Percentiles rank a stretch among this genome's conserved stretches.
These are phyloP conservation scores for Sphaerophoria rueppellii DNA, from an alignment of 2,888 invertebrate genomes.

Conservation along the genomic window DNA sequence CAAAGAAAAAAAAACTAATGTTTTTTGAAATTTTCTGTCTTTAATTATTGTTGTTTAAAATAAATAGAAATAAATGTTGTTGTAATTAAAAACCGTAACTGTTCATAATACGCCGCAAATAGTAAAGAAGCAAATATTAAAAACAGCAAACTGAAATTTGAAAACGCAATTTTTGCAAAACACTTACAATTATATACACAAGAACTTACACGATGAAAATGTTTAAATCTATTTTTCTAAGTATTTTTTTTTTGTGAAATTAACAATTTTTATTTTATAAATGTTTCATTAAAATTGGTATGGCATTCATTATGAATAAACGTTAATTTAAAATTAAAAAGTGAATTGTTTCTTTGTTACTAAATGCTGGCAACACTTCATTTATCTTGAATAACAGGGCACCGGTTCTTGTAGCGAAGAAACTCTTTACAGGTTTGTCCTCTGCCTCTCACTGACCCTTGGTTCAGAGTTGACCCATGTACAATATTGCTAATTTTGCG, in stretches of 20 bases:
- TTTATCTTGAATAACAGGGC: no score
- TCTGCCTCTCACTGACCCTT: no score
- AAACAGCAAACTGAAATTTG: no score
- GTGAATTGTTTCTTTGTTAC: not conserved
- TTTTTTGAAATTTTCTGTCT: not conserved
- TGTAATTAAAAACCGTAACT: not conserved
- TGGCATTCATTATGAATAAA: constrained; percentile 40
- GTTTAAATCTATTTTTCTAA: constrained; percentile 63
- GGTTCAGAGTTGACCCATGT: no score
- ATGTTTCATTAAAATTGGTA: constrained; percentile 69
- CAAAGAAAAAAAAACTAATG: no score
- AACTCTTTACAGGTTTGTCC: no score
- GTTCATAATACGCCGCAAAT: not conserved
- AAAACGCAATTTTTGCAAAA: constrained; percentile 5
- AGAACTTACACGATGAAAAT: constrained; percentile 22
- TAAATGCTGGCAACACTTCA: no score
- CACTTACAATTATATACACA: constrained; percentile 8
- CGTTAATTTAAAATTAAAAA: not conserved
- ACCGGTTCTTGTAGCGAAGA: no score
- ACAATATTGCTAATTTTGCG: no score
- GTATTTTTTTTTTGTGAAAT: constrained; percentile 46
- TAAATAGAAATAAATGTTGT: not conserved
- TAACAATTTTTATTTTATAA: constrained; percentile 48
- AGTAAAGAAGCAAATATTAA: constrained; percentile 5
- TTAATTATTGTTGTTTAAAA: not conserved